Base-by-base conservation (phyloP, 2,797 vertebrate species). In the Neosilurus mollespiculum region DNA sequence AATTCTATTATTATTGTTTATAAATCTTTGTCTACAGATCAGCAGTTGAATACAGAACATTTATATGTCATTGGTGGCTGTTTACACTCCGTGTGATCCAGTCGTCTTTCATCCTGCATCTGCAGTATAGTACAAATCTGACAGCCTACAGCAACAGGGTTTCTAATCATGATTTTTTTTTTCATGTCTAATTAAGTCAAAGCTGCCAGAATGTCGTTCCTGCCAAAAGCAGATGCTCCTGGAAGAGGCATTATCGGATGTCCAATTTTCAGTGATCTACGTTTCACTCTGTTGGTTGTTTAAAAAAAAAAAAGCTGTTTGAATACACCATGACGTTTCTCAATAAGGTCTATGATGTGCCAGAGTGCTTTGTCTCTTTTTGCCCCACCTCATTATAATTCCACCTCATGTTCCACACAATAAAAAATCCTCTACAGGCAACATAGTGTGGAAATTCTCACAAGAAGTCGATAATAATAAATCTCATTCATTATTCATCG, bases 101-200 rank as follows among this genome's bases (percentile, higher is more conserved):
- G 8, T 20, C 18, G 6, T 30, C 37, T 69, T 51, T 67, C 49
- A 58, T 75, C 12, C 56, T 78, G 37, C 2, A 0, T 43, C 43
- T 71, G 66, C 15, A 62, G 11, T 14, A 30, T 30, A 64, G 18
- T 80, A 20, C 67, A 34, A 49, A 64, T 79, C 61, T 65, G 34
- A 53, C 62, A 34, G 67, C 6, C 26, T 20, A 53, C 53, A 26
- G 37, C 58, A 65, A 67, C 78, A 75, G 30, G 34, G 22, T 54
- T 73, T 58, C 59, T 81, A 66, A 49, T 75, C 69, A 51, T 81
- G 62, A 53, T 76, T 76, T 69, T 81, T 30, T 30, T 76, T n/a
- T 62, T 71, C 54, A 62, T 49, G 6, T 56, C 49, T 85, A 82
- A 82, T 85, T 85, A 78, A 85, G 58, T 85, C 78, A 71, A 59